Evolutionary conservation across 2,888 invertebrate genomes (phyloP).

Genomic region (Tridacna crocea): DNA sequence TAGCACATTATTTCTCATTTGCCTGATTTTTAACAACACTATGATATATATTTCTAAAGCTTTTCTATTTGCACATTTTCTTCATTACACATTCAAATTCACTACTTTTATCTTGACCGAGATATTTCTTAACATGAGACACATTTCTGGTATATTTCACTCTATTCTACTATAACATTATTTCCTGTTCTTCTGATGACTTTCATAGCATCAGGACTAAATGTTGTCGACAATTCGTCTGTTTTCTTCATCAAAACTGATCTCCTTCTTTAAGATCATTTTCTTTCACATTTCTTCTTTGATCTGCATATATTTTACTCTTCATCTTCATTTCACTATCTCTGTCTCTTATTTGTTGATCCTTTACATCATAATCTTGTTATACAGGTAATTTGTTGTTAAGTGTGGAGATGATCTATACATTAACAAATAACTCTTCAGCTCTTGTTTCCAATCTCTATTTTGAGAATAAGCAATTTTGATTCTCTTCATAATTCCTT

Average conservation of each 20-base stretch:
- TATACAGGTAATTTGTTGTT: constrained; percentile 50
- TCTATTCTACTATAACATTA: constrained; percentile 25
- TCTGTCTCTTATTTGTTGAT: constrained; percentile 36
- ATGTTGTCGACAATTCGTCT: constrained; percentile 40
- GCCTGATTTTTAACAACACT: background rate
- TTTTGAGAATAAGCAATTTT: constrained; percentile 50
- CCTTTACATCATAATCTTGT: constrained; percentile 5
- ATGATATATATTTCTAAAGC: background rate
- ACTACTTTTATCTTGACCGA: too few relatives aligned
- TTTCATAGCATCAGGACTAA: constrained; percentile 15
- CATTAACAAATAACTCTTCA: constrained; percentile 44
- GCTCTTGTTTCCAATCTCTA: constrained; percentile 39
- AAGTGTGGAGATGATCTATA: constrained; percentile 54
- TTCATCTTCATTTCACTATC: constrained; percentile 40
- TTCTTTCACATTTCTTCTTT: constrained; percentile 34
- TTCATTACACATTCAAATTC: background rate
- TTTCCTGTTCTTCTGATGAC: constrained; percentile 6
- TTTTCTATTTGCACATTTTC: constrained; percentile 2
- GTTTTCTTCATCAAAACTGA: constrained; percentile 38
- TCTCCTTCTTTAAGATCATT: constrained; percentile 46
- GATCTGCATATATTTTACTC: constrained; percentile 46
- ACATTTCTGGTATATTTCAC: constrained; percentile 28
- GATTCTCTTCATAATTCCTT: constrained; percentile 48
- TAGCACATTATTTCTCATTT: background rate
- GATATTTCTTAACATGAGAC: constrained; percentile 22